phyloP scores from a whole-genome alignment of 1,140 invertebrate genomes.

The Zelostemma sp. region DNA sequence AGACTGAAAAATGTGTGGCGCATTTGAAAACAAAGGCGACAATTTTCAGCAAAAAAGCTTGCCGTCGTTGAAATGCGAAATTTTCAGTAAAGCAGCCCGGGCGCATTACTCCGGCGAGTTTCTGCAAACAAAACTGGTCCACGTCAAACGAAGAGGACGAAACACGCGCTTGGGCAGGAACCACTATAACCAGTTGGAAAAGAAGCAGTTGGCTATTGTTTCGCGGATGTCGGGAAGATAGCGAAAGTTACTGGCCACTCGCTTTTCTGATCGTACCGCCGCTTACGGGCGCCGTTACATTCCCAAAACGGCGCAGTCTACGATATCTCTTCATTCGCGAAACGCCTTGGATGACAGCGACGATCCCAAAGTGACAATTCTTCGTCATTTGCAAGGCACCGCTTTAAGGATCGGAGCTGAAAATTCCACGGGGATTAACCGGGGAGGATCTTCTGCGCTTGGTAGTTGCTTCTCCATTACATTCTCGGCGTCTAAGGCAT shows the following conservation, averaged over 20 bases:
- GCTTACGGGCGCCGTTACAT: background rate
- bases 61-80: no score
- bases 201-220: no score
- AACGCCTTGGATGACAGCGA: background rate
- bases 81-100: no score
- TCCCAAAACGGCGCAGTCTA: background rate
- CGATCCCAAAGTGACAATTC: slow-evolving; percentile 6
- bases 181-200: no score
- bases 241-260: background rate
- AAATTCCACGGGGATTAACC: slow-evolving; percentile 3
- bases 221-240: background rate
- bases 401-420: slow-evolving; percentile 2
- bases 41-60: no score
- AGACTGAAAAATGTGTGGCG: no score
- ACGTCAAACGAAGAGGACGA: no score
- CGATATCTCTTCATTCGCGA: slow-evolving; percentile 1
- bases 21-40: no score
- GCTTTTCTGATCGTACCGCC: background rate
- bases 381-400: slow-evolving; percentile 1
- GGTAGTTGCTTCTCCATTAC: slow-evolving; percentile 5
- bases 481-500: slow-evolving; percentile 3
- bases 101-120: no score
- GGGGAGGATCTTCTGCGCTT: background rate
- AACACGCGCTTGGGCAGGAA: no score
- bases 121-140: no score